These are phyloP conservation scores for Gymnocheta viridis DNA, from an alignment of 2,888 invertebrate genomes.

Conservation along the genomic window DNA sequence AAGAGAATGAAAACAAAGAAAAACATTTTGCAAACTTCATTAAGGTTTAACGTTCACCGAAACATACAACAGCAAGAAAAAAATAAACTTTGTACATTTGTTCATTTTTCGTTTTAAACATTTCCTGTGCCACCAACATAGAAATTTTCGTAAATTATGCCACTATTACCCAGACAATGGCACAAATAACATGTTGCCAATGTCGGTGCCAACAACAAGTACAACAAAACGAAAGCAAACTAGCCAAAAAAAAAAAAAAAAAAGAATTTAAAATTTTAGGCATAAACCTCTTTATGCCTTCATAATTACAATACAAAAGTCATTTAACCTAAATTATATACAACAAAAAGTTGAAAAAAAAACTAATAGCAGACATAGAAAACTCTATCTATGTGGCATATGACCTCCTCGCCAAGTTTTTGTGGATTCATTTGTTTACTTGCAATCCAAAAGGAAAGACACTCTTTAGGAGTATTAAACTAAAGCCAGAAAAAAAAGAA, in stretches of 20 bases:
- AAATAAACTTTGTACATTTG: slow-evolving; percentile 26
- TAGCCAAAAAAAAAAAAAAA: neutral
- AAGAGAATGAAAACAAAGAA: slow-evolving; percentile 20
- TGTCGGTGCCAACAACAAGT: slow-evolving; percentile 65
- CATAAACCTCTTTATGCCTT: slow-evolving; percentile 61
- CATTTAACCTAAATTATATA: slow-evolving; percentile 69
- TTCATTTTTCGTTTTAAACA: slow-evolving; percentile 21
- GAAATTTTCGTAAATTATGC: slow-evolving; percentile 68
- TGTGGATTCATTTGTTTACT: slow-evolving; percentile 12
- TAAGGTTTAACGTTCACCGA: slow-evolving; percentile 39
- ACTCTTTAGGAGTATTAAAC: slow-evolving; percentile 41
- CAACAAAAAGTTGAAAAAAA: slow-evolving; percentile 30
- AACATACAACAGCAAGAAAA: neutral
- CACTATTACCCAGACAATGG: slow-evolving; percentile 70
- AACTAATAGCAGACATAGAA: slow-evolving; percentile 42
- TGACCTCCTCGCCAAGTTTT: slow-evolving; percentile 65
- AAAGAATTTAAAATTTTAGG: slow-evolving; percentile 42
- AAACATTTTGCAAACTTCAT: slow-evolving; percentile 57
- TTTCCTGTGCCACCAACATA: slow-evolving; percentile 66
- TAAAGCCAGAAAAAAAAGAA: slow-evolving; percentile 17
- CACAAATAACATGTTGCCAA: slow-evolving; percentile 70
- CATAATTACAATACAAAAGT: slow-evolving; percentile 68
- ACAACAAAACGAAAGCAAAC: slow-evolving; percentile 11
- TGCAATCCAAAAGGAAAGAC: slow-evolving; percentile 17
- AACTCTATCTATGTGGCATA: slow-evolving; percentile 52